These are phyloP conservation scores for Poeciliopsis paucimaculata DNA, from an alignment of 2,797 vertebrate genomes.

Conservation along the genomic window DNA sequence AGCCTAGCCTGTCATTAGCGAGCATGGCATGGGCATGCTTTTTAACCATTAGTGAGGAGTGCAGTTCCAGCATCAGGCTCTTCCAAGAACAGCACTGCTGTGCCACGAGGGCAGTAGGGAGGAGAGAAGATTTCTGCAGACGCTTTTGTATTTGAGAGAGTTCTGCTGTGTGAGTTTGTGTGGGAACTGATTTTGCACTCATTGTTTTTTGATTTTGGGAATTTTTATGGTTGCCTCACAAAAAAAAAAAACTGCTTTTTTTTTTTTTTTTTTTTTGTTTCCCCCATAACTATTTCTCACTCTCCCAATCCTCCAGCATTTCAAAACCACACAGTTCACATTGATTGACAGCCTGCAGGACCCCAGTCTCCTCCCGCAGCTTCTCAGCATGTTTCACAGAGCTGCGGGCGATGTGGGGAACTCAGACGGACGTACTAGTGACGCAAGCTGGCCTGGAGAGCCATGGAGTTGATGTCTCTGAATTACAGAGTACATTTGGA, in stretches of 20 bases:
- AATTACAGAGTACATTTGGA: slow-evolving; percentile 77
- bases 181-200: slow-evolving; percentile 26
- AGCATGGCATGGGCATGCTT: slow-evolving; percentile 75
- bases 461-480: slow-evolving; percentile 70
- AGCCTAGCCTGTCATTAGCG: slow-evolving; percentile 78
- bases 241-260: too few relatives aligned
- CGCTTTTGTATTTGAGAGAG: slow-evolving; percentile 19
- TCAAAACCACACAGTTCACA: slow-evolving; percentile 61
- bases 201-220: slow-evolving; percentile 41
- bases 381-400: slow-evolving; percentile 66
- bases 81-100: slow-evolving; percentile 68
- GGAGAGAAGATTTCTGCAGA: slow-evolving; percentile 32
- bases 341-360: slow-evolving; percentile 67
- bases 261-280: too few relatives aligned
- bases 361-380: slow-evolving; percentile 46
- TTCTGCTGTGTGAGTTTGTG: slow-evolving; percentile 3
- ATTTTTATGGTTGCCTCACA: slow-evolving; percentile 34
- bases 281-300: slow-evolving; percentile 32
- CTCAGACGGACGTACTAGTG: slow-evolving; percentile 71
- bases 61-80: slow-evolving; percentile 45
- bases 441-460: slow-evolving; percentile 79
- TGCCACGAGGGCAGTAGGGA: slow-evolving; percentile 63
- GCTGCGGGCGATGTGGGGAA: slow-evolving; percentile 70
- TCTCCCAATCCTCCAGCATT: slow-evolving; percentile 38
- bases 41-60: slow-evolving; percentile 71